These are phyloP conservation scores for Leptinotarsa defecta DNA, from an alignment of 1,140 invertebrate species.

Conservation along the genomic window DNA sequence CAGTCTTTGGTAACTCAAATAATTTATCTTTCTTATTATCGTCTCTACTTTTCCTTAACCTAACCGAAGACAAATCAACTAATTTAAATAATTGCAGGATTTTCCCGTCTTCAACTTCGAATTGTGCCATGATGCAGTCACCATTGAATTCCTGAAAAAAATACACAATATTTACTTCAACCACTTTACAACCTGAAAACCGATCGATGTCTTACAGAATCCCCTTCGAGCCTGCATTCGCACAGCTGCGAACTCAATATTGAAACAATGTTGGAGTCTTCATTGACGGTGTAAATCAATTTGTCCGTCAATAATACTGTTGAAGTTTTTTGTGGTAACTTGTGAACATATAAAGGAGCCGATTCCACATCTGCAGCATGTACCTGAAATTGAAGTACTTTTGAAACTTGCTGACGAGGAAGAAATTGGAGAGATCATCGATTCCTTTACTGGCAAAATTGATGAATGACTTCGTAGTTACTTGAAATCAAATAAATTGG, in stretches of 20 bases:
- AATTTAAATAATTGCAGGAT: constrained; percentile 59
- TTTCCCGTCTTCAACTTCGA: constrained; percentile 61
- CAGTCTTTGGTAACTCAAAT: constrained; percentile 57
- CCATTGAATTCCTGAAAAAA: constrained; percentile 60
- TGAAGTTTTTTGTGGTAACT: constrained; percentile 64
- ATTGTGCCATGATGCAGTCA: constrained; percentile 61
- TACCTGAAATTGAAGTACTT: constrained; percentile 57
- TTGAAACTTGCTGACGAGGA: background rate
- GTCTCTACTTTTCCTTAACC: constrained; percentile 43
- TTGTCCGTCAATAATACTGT: constrained; percentile 66
- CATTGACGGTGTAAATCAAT: constrained; percentile 65
- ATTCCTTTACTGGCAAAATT: too few relatives aligned
- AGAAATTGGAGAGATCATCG: too few relatives aligned
- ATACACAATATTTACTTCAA: background rate
- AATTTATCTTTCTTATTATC: constrained; percentile 53
- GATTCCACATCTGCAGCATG: constrained; percentile 68
- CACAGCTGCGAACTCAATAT: constrained; percentile 67
- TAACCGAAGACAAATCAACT: constrained; percentile 52
- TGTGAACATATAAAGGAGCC: constrained; percentile 71
- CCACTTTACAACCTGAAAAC: background rate
- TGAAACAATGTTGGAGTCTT: constrained; percentile 58
- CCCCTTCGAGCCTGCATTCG: constrained; percentile 63
- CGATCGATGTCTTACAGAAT: constrained; percentile 55
- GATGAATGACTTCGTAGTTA: too few relatives aligned
- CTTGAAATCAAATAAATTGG: too few relatives aligned